Base-by-base conservation (phyloP, 2,113 vertebrate genomes). In the Labeo catla region DNA sequence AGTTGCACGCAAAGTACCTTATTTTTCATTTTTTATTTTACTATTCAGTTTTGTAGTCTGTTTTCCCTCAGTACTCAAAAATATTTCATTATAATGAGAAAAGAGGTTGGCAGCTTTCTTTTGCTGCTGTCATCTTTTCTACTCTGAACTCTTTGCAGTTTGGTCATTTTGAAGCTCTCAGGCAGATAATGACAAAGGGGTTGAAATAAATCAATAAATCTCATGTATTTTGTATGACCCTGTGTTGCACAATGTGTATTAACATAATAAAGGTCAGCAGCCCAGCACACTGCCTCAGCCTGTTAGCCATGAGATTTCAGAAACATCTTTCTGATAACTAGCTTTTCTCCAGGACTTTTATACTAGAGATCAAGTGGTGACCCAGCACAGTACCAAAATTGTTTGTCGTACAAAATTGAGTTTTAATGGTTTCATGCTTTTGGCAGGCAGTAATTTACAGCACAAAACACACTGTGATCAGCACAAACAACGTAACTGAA, bases 231-330 rank as follows among this genome's bases (percentile, higher is more conserved):
- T 89, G 89, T 90, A 91, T 87, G 88, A 89, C 90, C 88, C 87
- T 74, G 73, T 84, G 86, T 84, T 87, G 85, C 84, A 87, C 90
- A 81, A 76, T 39, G 85, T 79, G 43, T 59, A 93, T 93, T 93
- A 90, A 87, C 93, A 94, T 94, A 91, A 81, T 89, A 93, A 94
- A 93, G 91, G 93, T 93, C 93, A 93, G 34, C 52, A 78, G 23
- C 13, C 23, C 12, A 54, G 52, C 34, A 21, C 52, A 78, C 54
- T 59, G 5, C 16, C 28, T 21, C 8, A 39, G 28, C 34, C 28
- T 34, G 28, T 78, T 36, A 78, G 28, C 9, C 8, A 78, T 65
- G 16, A 13, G 12, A 66, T 49, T 23, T 21, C 0, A 57, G 2
- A 63, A 36, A 8, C 52, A 45, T 79, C 15, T 83, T 47, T 63